Evolutionary conservation across 2,888 invertebrate genomes (phyloP).

Genomic region (Andrena bicolor): DNA sequence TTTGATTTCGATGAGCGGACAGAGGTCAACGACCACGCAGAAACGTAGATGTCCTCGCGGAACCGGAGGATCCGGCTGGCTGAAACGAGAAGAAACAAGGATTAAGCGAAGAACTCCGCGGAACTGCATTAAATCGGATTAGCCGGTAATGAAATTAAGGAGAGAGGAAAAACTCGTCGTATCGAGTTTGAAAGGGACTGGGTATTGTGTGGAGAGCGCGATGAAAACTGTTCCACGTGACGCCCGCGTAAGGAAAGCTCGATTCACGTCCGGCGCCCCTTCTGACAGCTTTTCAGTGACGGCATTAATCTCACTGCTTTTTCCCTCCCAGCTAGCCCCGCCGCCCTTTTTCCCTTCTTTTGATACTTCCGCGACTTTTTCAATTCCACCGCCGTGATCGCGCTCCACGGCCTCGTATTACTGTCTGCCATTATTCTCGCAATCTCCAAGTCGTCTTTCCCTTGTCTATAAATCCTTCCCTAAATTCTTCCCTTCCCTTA

Average conservation of each 20-base stretch:
- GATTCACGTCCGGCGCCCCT: conserved; percentile 37
- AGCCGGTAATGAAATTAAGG: not conserved
- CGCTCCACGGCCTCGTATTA: conserved; percentile 29
- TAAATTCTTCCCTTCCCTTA: not conserved
- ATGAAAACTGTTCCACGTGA: conserved; percentile 9
- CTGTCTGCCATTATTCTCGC: conserved; percentile 34
- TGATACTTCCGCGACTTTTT: conserved; percentile 34
- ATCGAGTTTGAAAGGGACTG: not conserved
- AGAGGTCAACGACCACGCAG: not conserved
- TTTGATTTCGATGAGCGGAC: not conserved
- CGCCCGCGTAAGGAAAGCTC: conserved; percentile 34
- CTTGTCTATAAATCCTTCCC: conserved; percentile 11
- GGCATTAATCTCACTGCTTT: conserved; percentile 45
- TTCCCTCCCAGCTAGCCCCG: not conserved
- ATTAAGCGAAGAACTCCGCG: not conserved
- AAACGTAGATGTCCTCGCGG: not conserved
- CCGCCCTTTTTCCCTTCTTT: conserved; percentile 2
- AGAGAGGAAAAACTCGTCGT: not conserved
- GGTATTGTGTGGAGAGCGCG: conserved; percentile 12
- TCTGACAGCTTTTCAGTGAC: conserved; percentile 49
- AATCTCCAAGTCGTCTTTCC: conserved; percentile 22
- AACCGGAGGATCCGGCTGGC: no score
- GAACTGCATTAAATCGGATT: not conserved
- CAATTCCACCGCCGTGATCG: conserved; percentile 16
- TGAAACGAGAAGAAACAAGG: not conserved